Evolutionary conservation across 2,888 invertebrate species (phyloP).

Genomic region (Neocrepidodera transversa): DNA sequence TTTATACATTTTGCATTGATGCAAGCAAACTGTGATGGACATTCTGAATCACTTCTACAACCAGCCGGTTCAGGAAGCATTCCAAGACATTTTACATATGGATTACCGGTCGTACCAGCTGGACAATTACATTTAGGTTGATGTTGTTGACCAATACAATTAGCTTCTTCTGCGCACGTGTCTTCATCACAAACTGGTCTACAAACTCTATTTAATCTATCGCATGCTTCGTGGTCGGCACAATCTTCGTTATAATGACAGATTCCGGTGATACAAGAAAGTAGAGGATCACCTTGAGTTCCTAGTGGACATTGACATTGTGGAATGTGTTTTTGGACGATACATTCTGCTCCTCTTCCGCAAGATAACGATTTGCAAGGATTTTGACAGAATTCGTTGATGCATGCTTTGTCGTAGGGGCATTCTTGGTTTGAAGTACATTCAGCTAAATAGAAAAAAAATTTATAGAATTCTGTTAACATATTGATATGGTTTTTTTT

Average conservation of each 20-base stretch:
- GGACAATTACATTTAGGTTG: conserved; percentile 81
- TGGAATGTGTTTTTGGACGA: conserved; percentile 76
- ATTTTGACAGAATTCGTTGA: conserved; percentile 79
- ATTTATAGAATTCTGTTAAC: neutral
- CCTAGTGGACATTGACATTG: conserved; percentile 85
- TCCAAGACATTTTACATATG: conserved; percentile 72
- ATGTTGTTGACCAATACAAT: conserved; percentile 78
- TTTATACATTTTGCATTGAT: conserved; percentile 79
- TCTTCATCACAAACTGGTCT: conserved; percentile 83
- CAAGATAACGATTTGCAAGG: conserved; percentile 77
- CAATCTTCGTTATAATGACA: conserved; percentile 92
- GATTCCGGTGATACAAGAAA: conserved; percentile 81
- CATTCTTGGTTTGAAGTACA: conserved; percentile 81
- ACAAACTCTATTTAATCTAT: conserved; percentile 82
- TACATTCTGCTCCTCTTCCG: conserved; percentile 80
- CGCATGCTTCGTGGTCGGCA: conserved; percentile 83
- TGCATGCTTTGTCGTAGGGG: conserved; percentile 83
- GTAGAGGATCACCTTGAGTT: conserved; percentile 82
- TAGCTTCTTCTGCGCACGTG: conserved; percentile 79
- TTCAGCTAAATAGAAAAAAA: conserved; percentile 67
- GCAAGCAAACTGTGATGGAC: conserved; percentile 77
- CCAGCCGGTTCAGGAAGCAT: conserved; percentile 61
- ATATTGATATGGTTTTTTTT: no score
- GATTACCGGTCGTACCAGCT: conserved; percentile 79
- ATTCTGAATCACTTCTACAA: conserved; percentile 80